Evolutionary conservation across 2,797 vertebrate genomes (phyloP).

Genomic region (Eulemur mongoz): DNA sequence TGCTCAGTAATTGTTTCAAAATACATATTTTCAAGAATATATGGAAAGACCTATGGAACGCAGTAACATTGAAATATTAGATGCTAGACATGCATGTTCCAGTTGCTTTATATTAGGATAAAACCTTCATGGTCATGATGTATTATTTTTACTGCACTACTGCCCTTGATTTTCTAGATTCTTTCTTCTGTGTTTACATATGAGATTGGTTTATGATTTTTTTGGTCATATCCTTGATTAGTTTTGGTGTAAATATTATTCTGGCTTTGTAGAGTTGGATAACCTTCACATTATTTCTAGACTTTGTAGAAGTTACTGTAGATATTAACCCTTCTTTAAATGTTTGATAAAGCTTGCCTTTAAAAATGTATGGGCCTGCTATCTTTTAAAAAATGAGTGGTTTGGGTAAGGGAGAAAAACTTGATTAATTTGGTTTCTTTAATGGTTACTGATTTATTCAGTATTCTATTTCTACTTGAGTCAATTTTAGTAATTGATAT

Average conservation of each 20-base stretch:
- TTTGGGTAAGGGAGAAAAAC: neutral
- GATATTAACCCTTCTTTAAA: neutral
- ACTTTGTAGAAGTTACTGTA: neutral
- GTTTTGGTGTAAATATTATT: neutral
- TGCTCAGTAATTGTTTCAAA: neutral
- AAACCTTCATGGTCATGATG: neutral
- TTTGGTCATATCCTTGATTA: neutral
- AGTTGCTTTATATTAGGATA: neutral
- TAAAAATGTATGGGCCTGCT: neutral
- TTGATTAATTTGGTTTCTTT: neutral
- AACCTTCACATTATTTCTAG: neutral
- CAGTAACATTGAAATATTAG: neutral
- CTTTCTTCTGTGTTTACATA: neutral
- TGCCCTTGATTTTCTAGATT: neutral
- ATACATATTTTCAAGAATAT: neutral
- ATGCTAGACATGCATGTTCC: neutral
- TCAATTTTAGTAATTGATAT: neutral
- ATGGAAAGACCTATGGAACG: neutral
- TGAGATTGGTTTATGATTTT: neutral
- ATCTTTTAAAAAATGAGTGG: neutral
- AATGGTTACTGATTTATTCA: neutral
- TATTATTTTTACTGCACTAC: neutral
- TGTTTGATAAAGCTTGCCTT: neutral
- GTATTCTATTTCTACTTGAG: neutral
- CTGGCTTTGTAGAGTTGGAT: neutral